These are phyloP conservation scores for Acipenser transmontanus DNA, from an alignment of 2,797 vertebrate genomes.

Conservation along the genomic window DNA sequence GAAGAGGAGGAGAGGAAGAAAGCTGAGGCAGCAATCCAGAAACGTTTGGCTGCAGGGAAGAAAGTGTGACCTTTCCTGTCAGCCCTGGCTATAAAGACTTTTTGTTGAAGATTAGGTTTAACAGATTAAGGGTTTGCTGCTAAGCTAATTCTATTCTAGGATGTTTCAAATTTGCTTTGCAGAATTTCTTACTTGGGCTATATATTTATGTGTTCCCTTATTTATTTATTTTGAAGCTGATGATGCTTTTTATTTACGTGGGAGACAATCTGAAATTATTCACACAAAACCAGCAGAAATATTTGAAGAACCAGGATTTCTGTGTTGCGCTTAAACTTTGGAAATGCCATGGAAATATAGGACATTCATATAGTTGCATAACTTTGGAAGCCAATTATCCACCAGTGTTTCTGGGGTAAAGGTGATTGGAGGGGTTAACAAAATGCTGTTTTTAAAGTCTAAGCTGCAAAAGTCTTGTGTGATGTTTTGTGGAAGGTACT, in stretches of 20 bases:
- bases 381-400: no score
- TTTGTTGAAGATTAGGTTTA: background rate
- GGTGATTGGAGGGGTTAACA: no score
- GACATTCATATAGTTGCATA: no score
- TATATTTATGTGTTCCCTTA: conserved; percentile 55
- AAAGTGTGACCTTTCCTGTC: conserved; percentile 44
- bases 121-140: conserved; percentile 3
- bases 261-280: conserved; percentile 20
- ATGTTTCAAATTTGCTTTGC: conserved; percentile 12
- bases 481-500: no score
- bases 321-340: no score
- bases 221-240: conserved; percentile 50
- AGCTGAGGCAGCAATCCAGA: conserved; percentile 56
- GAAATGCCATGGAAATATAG: no score
- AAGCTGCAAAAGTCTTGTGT: no score
- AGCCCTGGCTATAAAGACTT: background rate
- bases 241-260: conserved; percentile 25
- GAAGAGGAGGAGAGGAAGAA: conserved; percentile 78
- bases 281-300: conserved; percentile 12
- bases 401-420: no score
- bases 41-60: conserved; percentile 46
- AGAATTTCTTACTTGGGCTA: conserved; percentile 51
- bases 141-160: conserved; percentile 1
- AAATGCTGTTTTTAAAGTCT: no score
- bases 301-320: no score